A percentile compares a stretch with the other conserved stretches of the same genome.
Evolutionary conservation across 2,797 vertebrate genomes (phyloP).

Genomic region (Taeniopygia guttata): DNA sequence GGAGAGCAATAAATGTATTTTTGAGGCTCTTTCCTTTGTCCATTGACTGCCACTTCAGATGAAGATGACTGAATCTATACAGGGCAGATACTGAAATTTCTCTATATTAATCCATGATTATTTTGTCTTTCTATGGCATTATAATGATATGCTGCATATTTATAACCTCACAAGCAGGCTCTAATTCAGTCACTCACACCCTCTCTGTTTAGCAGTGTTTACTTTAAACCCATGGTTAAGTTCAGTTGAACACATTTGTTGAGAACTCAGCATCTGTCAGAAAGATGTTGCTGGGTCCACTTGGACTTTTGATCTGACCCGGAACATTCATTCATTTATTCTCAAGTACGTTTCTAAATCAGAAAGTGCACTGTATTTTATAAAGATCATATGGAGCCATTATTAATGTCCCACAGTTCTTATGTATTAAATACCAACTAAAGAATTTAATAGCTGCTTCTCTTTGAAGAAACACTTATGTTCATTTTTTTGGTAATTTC

Average conservation of each 20-base stretch:
- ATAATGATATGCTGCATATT: neutral
- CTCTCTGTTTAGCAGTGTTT: neutral
- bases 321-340: neutral
- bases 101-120: neutral
- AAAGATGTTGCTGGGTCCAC: neutral
- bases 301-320: neutral
- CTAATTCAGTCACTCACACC: neutral
- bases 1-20: neutral
- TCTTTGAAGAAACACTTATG: constrained; percentile 30
- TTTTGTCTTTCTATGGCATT: neutral
- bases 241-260: neutral
- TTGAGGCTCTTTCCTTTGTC: neutral
- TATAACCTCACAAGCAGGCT: neutral
- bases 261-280: neutral
- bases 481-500: neutral
- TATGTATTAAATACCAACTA: neutral
- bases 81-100: neutral
- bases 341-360: neutral
- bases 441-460: neutral
- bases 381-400: neutral
- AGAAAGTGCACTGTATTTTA: neutral
- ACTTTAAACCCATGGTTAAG: neutral
- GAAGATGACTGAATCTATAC: neutral
- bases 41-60: neutral
- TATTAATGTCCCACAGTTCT: neutral